A percentile compares a stretch with the other conserved stretches of the same genome.
Evolutionary conservation across 1,140 invertebrate species (phyloP).

Genomic region (Aphelinus certus): DNA sequence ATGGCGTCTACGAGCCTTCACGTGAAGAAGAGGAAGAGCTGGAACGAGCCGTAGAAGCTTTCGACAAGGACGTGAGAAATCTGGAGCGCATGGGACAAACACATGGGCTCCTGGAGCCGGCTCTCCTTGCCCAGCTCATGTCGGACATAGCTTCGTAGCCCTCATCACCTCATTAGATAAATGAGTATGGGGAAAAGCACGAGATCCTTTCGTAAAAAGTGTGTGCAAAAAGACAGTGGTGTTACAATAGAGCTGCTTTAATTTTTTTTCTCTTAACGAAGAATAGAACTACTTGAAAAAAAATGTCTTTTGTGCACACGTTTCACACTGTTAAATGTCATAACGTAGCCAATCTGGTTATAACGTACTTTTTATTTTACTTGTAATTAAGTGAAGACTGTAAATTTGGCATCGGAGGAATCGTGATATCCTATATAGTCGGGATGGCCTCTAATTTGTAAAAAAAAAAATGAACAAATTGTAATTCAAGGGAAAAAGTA

Average conservation of each 20-base stretch:
- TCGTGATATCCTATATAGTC: background rate
- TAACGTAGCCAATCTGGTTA: constrained; percentile 24
- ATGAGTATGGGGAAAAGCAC: background rate
- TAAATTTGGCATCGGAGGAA: constrained; percentile 13
- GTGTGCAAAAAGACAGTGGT: background rate
- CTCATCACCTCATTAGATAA: constrained; percentile 33
- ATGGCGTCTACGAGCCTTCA: constrained; percentile 75
- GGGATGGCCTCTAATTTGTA: constrained; percentile 30
- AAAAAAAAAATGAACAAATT: constrained; percentile 10
- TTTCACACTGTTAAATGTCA: constrained; percentile 3
- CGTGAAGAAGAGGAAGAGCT: constrained; percentile 85
- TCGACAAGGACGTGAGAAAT: constrained; percentile 80
- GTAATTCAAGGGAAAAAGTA: background rate
- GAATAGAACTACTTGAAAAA: background rate
- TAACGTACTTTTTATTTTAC: background rate
- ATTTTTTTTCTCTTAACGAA: background rate
- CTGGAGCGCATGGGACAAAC: constrained; percentile 77
- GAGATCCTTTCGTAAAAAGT: constrained; percentile 13
- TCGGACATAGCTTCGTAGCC: constrained; percentile 66
- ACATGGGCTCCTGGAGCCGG: constrained; percentile 68
- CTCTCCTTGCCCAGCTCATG: constrained; percentile 64
- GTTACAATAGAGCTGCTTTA: background rate
- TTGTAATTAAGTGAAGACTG: background rate
- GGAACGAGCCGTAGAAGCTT: constrained; percentile 83
- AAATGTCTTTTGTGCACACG: background rate